Evolutionary conservation across 2,113 vertebrate species (phyloP).

Genomic region (Formicarius rufipectus): DNA sequence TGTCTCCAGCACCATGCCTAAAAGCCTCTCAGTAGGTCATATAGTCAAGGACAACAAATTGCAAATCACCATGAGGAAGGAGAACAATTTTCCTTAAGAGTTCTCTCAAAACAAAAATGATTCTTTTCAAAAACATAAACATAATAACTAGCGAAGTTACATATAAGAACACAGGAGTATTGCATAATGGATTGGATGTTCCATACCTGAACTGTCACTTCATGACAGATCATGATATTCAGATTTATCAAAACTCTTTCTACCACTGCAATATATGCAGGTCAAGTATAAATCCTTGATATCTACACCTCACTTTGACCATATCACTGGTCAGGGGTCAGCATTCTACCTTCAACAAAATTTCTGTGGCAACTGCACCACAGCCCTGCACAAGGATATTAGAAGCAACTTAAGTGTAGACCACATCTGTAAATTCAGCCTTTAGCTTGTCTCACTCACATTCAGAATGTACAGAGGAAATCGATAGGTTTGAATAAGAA

Average conservation of each 20-base stretch:
- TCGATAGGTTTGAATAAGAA: neutral
- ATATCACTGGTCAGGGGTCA: neutral
- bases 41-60: neutral
- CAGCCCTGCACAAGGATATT: neutral
- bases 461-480: neutral
- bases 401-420: neutral
- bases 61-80: neutral
- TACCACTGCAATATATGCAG: neutral
- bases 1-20: fast-evolving
- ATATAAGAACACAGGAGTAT: neutral
- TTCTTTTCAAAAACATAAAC: neutral
- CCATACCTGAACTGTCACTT: neutral
- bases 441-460: neutral
- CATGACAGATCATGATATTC: fast-evolving
- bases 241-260: neutral
- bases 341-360: neutral
- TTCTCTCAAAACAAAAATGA: neutral
- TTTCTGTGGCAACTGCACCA: neutral
- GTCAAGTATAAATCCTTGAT: neutral
- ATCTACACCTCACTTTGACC: neutral
- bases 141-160: neutral
- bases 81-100: neutral
- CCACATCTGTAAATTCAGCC: neutral
- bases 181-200: no score
- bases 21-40: neutral